A percentile compares a stretch with the other conserved stretches of the same genome.
phyloP scores from a whole-genome alignment of 2,888 invertebrate genomes.

The Tinea pellionella region DNA sequence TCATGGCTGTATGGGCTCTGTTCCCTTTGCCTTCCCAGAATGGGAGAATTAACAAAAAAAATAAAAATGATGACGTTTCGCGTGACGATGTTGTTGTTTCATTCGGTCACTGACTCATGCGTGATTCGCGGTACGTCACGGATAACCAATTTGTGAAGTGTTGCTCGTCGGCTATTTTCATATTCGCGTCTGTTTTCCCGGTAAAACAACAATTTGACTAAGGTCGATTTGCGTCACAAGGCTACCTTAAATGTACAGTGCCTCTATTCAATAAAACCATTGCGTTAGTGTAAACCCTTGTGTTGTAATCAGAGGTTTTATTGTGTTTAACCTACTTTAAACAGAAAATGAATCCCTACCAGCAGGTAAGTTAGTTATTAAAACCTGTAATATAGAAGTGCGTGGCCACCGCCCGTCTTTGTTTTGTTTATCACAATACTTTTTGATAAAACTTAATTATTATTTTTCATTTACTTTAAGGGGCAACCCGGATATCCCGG shows the following conservation, averaged over 20 bases:
- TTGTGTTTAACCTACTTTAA: background rate
- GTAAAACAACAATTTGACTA: background rate
- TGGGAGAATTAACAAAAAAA: no score
- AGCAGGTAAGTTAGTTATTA: conserved; percentile 35
- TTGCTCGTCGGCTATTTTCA: background rate
- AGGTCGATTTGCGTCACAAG: conserved; percentile 1
- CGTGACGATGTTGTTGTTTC: no score
- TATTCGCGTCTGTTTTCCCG: background rate
- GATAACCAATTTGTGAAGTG: no score
- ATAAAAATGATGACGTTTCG: no score
- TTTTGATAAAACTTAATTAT: background rate
- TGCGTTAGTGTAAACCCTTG: background rate
- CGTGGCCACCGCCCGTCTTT: conserved; percentile 15
- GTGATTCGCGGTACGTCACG: no score
- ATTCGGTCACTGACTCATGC: no score
- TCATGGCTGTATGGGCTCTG: no score
- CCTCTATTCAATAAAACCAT: background rate
- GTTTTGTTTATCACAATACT: conserved; percentile 54
- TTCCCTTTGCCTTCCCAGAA: no score
- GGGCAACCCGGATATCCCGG: conserved; percentile 63
- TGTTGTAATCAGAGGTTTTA: background rate
- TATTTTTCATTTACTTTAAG: conserved; percentile 49
- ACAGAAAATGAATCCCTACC: conserved; percentile 53
- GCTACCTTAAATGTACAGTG: background rate
- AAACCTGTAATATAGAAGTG: background rate